Evolutionary conservation across 1,140 invertebrate genomes (phyloP).

Genomic region (Calosoma granatense): DNA sequence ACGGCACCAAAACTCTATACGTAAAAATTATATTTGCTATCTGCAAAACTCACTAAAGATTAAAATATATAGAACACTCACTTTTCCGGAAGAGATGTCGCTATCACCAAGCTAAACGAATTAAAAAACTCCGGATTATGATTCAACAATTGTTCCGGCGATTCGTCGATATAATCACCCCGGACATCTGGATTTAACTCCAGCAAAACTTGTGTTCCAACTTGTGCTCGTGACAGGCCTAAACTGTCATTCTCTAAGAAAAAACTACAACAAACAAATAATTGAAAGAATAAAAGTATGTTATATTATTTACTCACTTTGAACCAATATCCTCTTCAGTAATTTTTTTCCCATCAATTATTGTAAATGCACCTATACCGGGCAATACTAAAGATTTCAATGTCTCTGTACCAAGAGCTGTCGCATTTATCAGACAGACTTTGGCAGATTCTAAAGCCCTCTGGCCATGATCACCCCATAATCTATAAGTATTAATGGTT

Average conservation of each 20-base stretch:
- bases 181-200: conserved; percentile 91
- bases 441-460: conserved; percentile 72
- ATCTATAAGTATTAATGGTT: conserved; percentile 39
- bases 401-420: conserved; percentile 87
- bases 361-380: conserved; percentile 92
- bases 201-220: conserved; percentile 68
- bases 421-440: conserved; percentile 92
- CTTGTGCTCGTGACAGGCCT: conserved; percentile 74
- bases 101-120: conserved; percentile 80
- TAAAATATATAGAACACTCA: conserved; percentile 31
- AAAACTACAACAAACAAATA: conserved; percentile 49
- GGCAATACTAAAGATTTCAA: conserved; percentile 90
- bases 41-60: background rate
- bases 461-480: conserved; percentile 98
- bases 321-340: conserved; percentile 85
- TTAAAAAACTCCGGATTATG: conserved; percentile 85
- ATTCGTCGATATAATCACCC: conserved; percentile 87
- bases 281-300: conserved; percentile 12
- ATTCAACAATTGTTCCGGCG: conserved; percentile 68
- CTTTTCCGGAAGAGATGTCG: conserved; percentile 75
- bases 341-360: conserved; percentile 82
- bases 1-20: conserved; percentile 44
- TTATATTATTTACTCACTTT: conserved; percentile 52
- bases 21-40: conserved; percentile 19
- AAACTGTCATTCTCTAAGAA: conserved; percentile 72